Conservation (phyloP, 2,888 invertebrate species). For the Coecobrya sp. region DNA sequence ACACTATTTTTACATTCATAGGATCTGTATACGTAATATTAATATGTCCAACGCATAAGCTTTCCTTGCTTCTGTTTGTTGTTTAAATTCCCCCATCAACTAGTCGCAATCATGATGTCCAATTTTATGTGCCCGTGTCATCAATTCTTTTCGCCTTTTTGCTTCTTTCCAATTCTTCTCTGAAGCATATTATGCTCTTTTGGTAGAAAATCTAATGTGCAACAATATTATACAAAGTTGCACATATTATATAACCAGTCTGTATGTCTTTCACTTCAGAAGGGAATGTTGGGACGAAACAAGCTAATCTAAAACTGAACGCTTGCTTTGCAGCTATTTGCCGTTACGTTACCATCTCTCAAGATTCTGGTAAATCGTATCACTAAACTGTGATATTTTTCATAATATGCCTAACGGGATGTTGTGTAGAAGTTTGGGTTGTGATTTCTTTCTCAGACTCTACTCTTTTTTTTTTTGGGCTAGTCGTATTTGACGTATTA, state of each 20-base stretch:
- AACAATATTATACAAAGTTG: background rate
- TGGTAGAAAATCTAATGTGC: background rate
- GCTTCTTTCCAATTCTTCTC: conserved; percentile 31
- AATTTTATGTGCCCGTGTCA: conserved; percentile 81
- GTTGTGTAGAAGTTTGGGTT: background rate
- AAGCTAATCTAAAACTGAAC: conserved; percentile 33
- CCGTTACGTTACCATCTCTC: background rate
- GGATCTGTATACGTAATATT: conserved; percentile 44
- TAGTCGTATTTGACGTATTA: background rate
- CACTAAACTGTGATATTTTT: background rate
- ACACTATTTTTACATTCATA: conserved; percentile 74
- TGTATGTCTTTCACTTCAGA: background rate
- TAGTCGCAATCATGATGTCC: conserved; percentile 81
- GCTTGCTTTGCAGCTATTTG: conserved; percentile 36
- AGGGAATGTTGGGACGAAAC: background rate
- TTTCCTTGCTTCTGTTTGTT: conserved; percentile 48
- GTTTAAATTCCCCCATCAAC: conserved; percentile 80
- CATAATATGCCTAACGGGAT: background rate
- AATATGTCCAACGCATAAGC: conserved; percentile 61
- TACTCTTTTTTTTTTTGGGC: background rate
- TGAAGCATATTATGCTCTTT: background rate
- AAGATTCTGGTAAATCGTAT: background rate
- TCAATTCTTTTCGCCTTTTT: conserved; percentile 82
- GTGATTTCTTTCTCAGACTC: background rate
- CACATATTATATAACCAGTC: background rate